phyloP scores from a whole-genome alignment of 1,140 invertebrate genomes.

The Coelopa frigida region DNA sequence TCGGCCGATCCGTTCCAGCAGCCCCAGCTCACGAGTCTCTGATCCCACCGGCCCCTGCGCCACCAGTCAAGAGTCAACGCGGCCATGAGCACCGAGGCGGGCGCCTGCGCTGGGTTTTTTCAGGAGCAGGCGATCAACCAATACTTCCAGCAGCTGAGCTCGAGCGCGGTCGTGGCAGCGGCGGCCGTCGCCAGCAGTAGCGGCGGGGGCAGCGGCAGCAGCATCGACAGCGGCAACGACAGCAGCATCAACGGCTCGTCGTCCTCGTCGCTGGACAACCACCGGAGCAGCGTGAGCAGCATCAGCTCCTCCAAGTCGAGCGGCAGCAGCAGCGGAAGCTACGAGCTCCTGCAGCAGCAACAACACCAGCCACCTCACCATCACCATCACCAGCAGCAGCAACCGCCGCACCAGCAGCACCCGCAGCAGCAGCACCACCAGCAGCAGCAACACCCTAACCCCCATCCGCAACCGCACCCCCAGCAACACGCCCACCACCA shows the following conservation, averaged over 20 bases:
- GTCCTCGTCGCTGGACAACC: conserved; percentile 25
- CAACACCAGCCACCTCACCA: conserved; percentile 22
- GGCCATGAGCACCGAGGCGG: conserved; percentile 35
- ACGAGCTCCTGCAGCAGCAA: conserved; percentile 12
- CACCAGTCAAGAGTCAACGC: too few species aligned
- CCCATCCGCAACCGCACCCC: conserved; percentile 27
- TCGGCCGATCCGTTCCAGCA: too few species aligned
- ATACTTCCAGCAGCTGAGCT: conserved; percentile 40
- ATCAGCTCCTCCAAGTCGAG: conserved; percentile 34
- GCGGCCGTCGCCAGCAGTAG: conserved; percentile 1
- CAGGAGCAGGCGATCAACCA: conserved; percentile 38
- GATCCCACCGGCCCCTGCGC: not conserved
- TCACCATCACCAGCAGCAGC: conserved; percentile 23
- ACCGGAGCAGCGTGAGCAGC: conserved; percentile 37
- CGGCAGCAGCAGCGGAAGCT: conserved; percentile 10
- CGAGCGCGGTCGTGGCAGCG: conserved; percentile 24
- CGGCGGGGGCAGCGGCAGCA: conserved; percentile 5
- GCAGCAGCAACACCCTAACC: conserved; percentile 21
- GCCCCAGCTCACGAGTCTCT: not conserved
- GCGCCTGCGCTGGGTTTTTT: conserved; percentile 36
- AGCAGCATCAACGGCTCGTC: conserved; percentile 4
- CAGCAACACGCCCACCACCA: conserved; percentile 21
- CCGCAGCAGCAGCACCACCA: conserved; percentile 23
- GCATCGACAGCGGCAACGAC: conserved; percentile 18
- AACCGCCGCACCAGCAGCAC: conserved; percentile 14